These are phyloP conservation scores for Podocnemis expansa DNA, from an alignment of 2,113 vertebrate genomes.

Conservation along the genomic window DNA sequence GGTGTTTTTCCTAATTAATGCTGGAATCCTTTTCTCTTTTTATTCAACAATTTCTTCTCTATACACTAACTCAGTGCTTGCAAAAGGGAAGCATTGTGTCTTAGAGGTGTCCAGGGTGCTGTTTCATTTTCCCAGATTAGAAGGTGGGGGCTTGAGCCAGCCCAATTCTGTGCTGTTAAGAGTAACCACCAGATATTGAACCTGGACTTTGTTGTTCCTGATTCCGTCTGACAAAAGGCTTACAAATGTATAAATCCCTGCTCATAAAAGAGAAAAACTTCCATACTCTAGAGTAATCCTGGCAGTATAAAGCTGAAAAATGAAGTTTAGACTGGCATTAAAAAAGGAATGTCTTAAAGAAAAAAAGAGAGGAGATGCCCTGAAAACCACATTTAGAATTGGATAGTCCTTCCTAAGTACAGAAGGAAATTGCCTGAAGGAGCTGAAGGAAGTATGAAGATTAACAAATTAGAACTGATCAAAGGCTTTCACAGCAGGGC, in stretches of 20 bases:
- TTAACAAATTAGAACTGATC: conserved; percentile 23
- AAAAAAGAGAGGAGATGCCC: background rate
- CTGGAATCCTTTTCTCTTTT: background rate
- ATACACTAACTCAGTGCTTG: background rate
- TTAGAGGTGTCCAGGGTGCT: background rate
- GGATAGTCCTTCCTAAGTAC: background rate
- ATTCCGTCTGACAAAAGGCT: background rate
- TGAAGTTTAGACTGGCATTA: background rate
- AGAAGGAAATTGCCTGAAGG: conserved; percentile 1
- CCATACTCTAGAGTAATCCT: background rate
- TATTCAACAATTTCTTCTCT: background rate
- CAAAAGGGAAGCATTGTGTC: background rate
- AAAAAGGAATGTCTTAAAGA: background rate
- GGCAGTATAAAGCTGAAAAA: background rate
- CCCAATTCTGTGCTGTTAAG: background rate
- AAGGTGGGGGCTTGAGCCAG: background rate
- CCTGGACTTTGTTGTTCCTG: background rate
- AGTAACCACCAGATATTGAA: background rate
- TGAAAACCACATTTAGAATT: background rate
- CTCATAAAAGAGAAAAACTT: background rate
- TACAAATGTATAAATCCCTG: background rate
- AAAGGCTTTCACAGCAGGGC: background rate
- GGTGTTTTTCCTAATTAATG: background rate
- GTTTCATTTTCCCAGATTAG: background rate
- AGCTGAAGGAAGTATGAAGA: background rate